phyloP scores from a whole-genome alignment of 2,797 vertebrate species.

The Etheostoma nigrum region DNA sequence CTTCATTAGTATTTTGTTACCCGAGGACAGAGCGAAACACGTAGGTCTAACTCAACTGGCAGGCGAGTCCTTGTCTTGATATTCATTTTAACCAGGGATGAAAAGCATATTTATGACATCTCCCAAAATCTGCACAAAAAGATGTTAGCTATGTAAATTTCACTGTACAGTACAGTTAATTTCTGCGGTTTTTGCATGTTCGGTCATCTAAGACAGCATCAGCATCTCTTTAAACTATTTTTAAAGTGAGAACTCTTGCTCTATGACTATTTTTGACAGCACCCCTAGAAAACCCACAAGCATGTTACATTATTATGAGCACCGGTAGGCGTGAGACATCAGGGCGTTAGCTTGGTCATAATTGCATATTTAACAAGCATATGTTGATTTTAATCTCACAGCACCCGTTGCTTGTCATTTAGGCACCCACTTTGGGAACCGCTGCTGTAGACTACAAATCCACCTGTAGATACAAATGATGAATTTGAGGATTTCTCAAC shows the following conservation, averaged over 20 bases:
- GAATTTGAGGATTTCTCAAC: not conserved
- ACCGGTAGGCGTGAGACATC: no score
- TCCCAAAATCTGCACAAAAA: no score
- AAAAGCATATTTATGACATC: not conserved
- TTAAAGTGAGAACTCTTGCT: not conserved
- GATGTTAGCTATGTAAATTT: no score
- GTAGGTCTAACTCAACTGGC: not conserved
- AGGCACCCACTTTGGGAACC: not conserved
- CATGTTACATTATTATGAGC: not conserved
- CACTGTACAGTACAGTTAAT: no score
- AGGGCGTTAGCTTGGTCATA: no score
- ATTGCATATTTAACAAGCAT: no score
- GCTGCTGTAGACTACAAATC: not conserved
- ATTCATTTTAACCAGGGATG: not conserved
- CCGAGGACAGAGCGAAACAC: not conserved
- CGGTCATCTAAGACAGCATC: no score
- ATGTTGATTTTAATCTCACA: not conserved
- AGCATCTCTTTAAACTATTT: not conserved
- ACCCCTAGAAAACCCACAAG: not conserved
- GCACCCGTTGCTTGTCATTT: not conserved
- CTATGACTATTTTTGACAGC: not conserved
- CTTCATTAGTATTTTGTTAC: not conserved
- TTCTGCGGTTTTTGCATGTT: no score
- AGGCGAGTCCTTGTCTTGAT: not conserved
- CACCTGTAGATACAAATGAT: not conserved